A percentile compares a stretch with the other conserved stretches of the same genome.
These are phyloP conservation scores for Scrobipalpa atriplicella DNA, from an alignment of 2,888 invertebrate species.

Conservation along the genomic window DNA sequence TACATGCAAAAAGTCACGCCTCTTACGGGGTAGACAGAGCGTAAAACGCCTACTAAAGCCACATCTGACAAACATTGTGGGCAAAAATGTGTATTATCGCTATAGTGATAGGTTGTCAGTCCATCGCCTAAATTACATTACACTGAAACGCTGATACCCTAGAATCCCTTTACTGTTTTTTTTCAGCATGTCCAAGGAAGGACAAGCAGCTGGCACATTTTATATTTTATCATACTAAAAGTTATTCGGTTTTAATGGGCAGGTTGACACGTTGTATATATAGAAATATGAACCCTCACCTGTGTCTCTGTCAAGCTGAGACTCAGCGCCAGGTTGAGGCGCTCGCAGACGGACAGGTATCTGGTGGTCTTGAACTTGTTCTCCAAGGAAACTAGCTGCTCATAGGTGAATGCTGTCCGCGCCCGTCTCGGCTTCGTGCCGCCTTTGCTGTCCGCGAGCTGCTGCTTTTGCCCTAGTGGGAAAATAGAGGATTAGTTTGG, in stretches of 20 bases:
- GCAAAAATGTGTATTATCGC: too few species aligned
- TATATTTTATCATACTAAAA: too few species aligned
- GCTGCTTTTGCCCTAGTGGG: constrained; percentile 56
- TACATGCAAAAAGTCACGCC: background rate
- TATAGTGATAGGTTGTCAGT: too few species aligned
- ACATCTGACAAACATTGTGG: too few species aligned
- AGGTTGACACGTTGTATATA: too few species aligned
- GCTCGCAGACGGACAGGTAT: constrained; percentile 98
- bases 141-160: too few species aligned
- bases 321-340: constrained; percentile 96
- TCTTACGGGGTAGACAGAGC: background rate
- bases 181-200: too few species aligned
- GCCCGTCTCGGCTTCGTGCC: constrained; percentile 92
- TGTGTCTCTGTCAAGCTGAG: constrained; percentile 98
- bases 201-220: too few species aligned
- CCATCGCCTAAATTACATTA: too few species aligned
- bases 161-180: too few species aligned
- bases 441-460: constrained; percentile 74
- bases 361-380: constrained; percentile 99
- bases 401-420: constrained; percentile 99
- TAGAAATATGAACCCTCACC: constrained; percentile 56
- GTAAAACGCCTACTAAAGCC: too few species aligned
- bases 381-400: constrained; percentile 97
- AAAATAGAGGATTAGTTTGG: background rate
- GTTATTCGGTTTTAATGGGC: too few species aligned